Conservation (phyloP, 2,797 vertebrate genomes). For the Propithecus deckenii region DNA sequence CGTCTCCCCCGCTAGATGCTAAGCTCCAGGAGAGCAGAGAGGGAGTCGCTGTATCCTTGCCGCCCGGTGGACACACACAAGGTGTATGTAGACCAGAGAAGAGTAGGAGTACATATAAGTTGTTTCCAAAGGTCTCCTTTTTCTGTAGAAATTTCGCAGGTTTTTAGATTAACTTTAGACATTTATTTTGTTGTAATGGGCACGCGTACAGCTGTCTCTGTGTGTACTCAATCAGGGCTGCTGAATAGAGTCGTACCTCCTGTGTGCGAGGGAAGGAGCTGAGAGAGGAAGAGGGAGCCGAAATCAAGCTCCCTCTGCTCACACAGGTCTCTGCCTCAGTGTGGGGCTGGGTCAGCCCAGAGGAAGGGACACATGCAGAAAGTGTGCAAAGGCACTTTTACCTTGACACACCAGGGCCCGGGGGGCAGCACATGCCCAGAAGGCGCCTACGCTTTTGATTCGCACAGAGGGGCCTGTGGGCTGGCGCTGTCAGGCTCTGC, state of each 20-base stretch:
- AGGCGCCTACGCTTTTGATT: background rate
- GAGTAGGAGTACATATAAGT: background rate
- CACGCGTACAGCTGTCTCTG: background rate
- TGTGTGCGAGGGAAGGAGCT: background rate
- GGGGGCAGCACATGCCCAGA: background rate
- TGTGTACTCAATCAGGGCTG: background rate
- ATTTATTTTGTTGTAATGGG: background rate
- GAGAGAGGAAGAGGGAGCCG: background rate
- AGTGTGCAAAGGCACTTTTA: background rate
- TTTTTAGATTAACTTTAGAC: background rate
- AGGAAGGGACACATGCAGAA: too few species aligned
- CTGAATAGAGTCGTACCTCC: accelerated
- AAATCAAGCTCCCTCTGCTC: background rate
- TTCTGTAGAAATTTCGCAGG: background rate
- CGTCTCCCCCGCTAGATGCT: background rate
- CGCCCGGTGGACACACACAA: background rate
- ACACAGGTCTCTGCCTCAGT: background rate
- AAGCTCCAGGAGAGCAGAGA: background rate
- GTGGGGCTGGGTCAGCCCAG: background rate
- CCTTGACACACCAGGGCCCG: background rate
- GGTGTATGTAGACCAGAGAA: background rate
- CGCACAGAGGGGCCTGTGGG: background rate
- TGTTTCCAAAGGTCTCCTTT: background rate
- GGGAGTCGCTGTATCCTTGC: background rate
- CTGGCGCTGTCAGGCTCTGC: background rate